Evolutionary conservation across 2,113 vertebrate genomes (phyloP), one percentile per base, ranked within the genome.

Genomic region (Notothenia coriiceps): DNA sequence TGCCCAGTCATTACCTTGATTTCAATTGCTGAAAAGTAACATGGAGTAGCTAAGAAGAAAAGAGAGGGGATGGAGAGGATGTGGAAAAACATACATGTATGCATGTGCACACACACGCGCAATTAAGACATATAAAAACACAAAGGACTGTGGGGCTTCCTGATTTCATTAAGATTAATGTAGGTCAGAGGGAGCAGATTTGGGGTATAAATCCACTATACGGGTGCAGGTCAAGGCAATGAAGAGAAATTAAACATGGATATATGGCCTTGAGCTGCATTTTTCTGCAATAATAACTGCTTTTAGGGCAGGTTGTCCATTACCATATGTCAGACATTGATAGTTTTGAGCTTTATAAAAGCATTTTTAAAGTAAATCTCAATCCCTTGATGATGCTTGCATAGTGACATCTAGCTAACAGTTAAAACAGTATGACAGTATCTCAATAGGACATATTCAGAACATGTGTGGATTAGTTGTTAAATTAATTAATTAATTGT

Each of bases 1-100:
- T 85, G 91, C 94, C 84, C 79, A 87, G 91, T 95, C 95, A 96
- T 96, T 96, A 96, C 94, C 93, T 94, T 94, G 93, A 95, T 96
- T 96, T 96, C 94, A 94, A 94, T 95, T 93, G 92, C 85, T 91
- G 92, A 94, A 96, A 95, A 93, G 93, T 93, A 96, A 94, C 90
- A 89, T 94, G 80, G 84, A 93, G 85, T 83, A 85, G 84, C 86
- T 86, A 89, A 87, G 89, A 81, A 87, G 67, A 82, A 88, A 85
- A 80, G 73, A 57, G 68, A 76, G 63, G 57, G 77, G 60, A 76
- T 73, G 84, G 67, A 82, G 70, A 83, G 86, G 78, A 88, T 77
- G 80, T 73, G 56, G 84, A 93, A 91, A 91, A 88, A 82, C 80
- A 82, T 81, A 79, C 75, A 88, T 75, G 67, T 56, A 29, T 29